Evolutionary conservation across 1,140 invertebrate species (phyloP), one percentile per base, ranked within the genome.

Genomic region (Dendroctonus ponderosae): DNA sequence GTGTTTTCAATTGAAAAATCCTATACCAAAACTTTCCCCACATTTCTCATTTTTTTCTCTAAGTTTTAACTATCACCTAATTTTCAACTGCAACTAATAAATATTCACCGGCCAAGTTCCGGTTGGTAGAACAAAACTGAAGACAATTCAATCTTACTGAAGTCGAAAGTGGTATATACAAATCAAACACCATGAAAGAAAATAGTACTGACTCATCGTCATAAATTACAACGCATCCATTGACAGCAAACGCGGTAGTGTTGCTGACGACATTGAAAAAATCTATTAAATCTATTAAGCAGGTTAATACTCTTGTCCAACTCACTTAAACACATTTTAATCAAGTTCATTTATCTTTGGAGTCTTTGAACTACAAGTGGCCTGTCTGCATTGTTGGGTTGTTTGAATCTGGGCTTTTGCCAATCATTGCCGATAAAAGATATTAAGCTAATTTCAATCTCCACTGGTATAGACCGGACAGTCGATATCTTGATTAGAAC

Each of bases 241-340:
- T 61, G 58, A 61, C 26, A 11, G 44, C 44, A 61, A 61, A 61
- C 15, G 44, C 44, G 41, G 46, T 61, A 59, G 56, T 61, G 58
- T 50, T 61, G 38, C 26, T 42, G 50, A 48, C n/a, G 56, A 61
- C 58, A 61, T 49, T 49, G 15, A 61, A 50, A 61, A 61, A 59
- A 59, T 46, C 57, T 59, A 59, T 59, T 46, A 59, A 59, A 61
- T 61, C 58, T 49, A 61, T 61, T 61, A 61, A 61, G 46, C 40
- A 42, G 39, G 9, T 58, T 58, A 58, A 58, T 14, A 58, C 39
- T 61, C 44, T 61, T 61, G 58, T 61, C 58, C 58, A 50, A 48
- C 50, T 50, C 46, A 61, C 44, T 61, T 50, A 61, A 61, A 40
- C 58, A 61, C 39, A 61, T 50, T 61, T 39, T 49, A 61, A 49